phyloP scores from a whole-genome alignment of 2,797 vertebrate genomes.

The Merluccius polli region DNA sequence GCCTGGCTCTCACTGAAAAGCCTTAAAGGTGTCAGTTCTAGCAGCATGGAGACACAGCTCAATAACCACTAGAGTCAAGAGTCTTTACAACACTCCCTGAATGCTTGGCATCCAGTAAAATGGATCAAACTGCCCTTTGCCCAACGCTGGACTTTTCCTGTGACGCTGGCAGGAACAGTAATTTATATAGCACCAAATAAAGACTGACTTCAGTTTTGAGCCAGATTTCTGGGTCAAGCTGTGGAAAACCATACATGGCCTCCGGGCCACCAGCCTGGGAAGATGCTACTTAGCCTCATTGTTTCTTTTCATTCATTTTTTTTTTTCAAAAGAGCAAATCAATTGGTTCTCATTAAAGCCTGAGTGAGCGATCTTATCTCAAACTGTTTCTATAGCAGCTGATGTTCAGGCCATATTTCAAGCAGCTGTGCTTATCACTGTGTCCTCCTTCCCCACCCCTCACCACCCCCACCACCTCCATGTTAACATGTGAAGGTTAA shows the following conservation, averaged over 20 bases:
- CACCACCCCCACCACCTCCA: constrained; percentile 9
- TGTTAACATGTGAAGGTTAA: constrained; percentile 60
- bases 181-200: constrained; percentile 37
- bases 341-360: constrained; percentile 69
- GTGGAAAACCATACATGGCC: constrained; percentile 12
- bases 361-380: constrained; percentile 57
- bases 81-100: constrained; percentile 26
- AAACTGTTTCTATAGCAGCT: constrained; percentile 36
- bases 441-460: constrained; percentile 37
- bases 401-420: constrained; percentile 72
- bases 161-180: constrained; percentile 32
- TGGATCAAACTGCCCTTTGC: constrained; percentile 31
- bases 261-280: constrained; percentile 50
- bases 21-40: constrained; percentile 20
- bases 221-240: background rate
- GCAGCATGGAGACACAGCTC: constrained; percentile 26
- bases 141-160: constrained; percentile 27
- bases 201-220: constrained; percentile 36
- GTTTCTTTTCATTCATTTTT: constrained; percentile 18
- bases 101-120: constrained; percentile 41
- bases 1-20: constrained; percentile 44
- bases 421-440: constrained; percentile 29
- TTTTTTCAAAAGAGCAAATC: constrained; percentile 57
- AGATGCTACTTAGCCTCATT: constrained; percentile 26
- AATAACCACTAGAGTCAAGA: constrained; percentile 17